phyloP scores from a whole-genome alignment of 2,888 invertebrate genomes.

The Autographa gamma region DNA sequence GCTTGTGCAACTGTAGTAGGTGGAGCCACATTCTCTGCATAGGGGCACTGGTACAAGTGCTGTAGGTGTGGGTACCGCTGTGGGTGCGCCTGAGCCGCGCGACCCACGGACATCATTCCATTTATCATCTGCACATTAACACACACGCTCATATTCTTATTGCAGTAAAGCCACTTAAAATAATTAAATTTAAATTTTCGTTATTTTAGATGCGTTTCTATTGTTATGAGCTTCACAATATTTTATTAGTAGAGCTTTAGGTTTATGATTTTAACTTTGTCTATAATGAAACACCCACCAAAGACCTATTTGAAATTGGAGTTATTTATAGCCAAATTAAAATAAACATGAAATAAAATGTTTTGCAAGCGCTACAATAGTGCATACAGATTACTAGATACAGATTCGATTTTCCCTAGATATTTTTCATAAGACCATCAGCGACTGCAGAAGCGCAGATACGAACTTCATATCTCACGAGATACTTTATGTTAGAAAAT shows the following conservation, averaged over 20 bases:
- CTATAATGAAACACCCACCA: not conserved
- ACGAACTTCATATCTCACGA: too few species aligned
- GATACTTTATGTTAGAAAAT: too few species aligned
- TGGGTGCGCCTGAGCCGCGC: constrained; percentile 79
- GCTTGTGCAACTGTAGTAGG: constrained; percentile 76
- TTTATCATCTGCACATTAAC: constrained; percentile 63
- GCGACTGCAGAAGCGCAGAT: too few species aligned
- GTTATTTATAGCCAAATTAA: not conserved
- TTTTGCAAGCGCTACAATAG: too few species aligned
- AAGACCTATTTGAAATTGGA: not conserved
- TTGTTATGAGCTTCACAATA: not conserved
- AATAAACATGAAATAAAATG: not conserved
- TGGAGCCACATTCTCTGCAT: constrained; percentile 76
- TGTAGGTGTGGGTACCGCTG: constrained; percentile 69
- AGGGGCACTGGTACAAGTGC: constrained; percentile 63
- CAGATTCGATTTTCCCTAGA: too few species aligned
- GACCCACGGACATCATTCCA: constrained; percentile 60
- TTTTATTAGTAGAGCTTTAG: not conserved
- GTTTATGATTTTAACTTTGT: not conserved
- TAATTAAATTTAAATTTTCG: constrained; percentile 21
- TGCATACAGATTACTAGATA: too few species aligned
- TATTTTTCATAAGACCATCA: too few species aligned
- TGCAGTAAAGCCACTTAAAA: constrained; percentile 30
- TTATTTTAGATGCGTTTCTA: not conserved
- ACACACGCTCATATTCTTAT: constrained; percentile 49